phyloP scores from a whole-genome alignment of 2,888 invertebrate species.

The Epinotia nisella region DNA sequence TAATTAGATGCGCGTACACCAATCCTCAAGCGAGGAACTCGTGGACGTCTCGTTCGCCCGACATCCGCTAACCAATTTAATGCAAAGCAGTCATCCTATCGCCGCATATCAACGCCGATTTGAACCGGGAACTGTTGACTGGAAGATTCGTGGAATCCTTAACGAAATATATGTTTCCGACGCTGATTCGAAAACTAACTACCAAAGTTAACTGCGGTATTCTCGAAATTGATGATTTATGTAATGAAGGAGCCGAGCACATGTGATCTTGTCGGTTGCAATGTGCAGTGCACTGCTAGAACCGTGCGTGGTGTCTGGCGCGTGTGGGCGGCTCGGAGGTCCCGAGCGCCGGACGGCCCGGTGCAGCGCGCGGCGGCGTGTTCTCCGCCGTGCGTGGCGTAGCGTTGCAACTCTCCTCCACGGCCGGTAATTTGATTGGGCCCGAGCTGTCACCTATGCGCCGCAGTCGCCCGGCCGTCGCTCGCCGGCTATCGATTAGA shows the following conservation, averaged over 20 bases:
- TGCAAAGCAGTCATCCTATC: slow-evolving; percentile 53
- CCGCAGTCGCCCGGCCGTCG: slow-evolving; percentile 83
- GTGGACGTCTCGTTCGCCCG: slow-evolving; percentile 72
- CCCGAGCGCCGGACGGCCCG: slow-evolving; percentile 53
- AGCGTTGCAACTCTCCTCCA: slow-evolving; percentile 75
- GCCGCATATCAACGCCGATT: slow-evolving; percentile 43
- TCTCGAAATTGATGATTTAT: neutral
- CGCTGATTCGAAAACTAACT: neutral
- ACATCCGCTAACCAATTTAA: slow-evolving; percentile 65
- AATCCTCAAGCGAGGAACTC: slow-evolving; percentile 71
- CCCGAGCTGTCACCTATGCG: slow-evolving; percentile 84
- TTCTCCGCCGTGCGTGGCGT: slow-evolving; percentile 71
- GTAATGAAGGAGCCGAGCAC: slow-evolving; percentile 1
- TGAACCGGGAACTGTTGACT: slow-evolving; percentile 20
- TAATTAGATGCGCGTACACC: slow-evolving; percentile 82
- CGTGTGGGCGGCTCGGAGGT: slow-evolving; percentile 54
- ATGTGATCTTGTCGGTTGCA: neutral
- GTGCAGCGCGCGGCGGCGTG: slow-evolving; percentile 51
- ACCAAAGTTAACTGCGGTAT: neutral
- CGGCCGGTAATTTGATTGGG: slow-evolving; percentile 84
- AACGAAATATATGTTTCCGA: slow-evolving; percentile 34
- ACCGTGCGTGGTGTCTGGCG: slow-evolving; percentile 30
- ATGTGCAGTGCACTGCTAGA: neutral
- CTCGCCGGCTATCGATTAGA: slow-evolving; percentile 85
- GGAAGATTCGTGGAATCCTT: slow-evolving; percentile 21